Conservation (phyloP, 2,113 vertebrate genomes). For the Eulacestoma nigropectus region DNA sequence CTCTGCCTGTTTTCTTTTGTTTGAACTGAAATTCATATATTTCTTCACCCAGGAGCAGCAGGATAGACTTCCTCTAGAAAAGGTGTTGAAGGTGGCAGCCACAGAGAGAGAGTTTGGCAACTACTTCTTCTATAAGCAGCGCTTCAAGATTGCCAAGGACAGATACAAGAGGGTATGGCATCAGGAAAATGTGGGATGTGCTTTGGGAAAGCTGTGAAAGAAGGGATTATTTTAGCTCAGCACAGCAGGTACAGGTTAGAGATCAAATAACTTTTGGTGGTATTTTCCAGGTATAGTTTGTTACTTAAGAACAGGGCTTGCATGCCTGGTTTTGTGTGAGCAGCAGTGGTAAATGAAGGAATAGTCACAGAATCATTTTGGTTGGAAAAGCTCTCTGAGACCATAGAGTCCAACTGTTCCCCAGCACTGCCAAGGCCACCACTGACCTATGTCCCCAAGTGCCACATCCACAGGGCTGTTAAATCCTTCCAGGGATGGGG, state of each 20-base stretch:
- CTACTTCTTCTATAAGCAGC: constrained; percentile 78
- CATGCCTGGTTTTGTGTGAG: background rate
- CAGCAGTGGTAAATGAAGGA: background rate
- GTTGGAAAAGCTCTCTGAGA: background rate
- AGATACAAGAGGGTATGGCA: constrained; percentile 84
- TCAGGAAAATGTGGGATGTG: background rate
- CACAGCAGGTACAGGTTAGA: background rate
- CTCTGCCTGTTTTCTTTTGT: background rate
- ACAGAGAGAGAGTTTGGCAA: constrained; percentile 86
- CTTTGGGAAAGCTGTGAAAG: background rate
- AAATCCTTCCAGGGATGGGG: background rate
- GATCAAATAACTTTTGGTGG: background rate
- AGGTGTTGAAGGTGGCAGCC: constrained; percentile 77
- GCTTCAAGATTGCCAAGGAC: constrained; percentile 77
- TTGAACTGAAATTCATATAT: background rate
- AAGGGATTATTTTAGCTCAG: background rate
- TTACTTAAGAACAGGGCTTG: background rate
- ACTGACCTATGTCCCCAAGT: background rate
- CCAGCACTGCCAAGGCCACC: background rate
- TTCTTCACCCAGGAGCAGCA: constrained; percentile 78
- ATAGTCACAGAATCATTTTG: background rate
- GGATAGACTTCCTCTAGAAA: constrained; percentile 71
- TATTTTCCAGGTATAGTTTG: background rate
- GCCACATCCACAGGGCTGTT: background rate
- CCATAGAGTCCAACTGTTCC: background rate